Base-by-base conservation (phyloP, 2,888 invertebrate species). In the Dynastes maya region DNA sequence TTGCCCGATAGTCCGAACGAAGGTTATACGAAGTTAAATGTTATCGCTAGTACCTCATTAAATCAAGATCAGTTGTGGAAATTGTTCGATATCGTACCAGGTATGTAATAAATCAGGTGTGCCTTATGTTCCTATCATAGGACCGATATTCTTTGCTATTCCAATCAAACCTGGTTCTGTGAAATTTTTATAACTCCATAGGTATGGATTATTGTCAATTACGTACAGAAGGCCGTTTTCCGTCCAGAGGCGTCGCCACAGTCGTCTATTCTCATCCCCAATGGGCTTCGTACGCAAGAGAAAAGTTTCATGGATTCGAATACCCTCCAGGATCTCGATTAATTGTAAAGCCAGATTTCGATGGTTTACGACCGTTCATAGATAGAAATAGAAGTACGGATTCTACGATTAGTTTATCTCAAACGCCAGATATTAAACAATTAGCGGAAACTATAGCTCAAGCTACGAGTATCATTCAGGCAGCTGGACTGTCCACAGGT, bases 251-350 rank as follows among this genome's bases (percentile, higher is more conserved):
- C 72, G 87, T 92, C 11, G 94, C 93, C 0, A 91, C 92, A 79
- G 94, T 94, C 8, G 92, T 94, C 6, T 96, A 95, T 86, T 92
- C 92, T 80, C 93, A 92, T 84, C 90, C 93, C 0, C 93, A 94
- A 84, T 92, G 93, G 83, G 94, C 94, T 29, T 93, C 92, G 0
- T 95, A 95, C 89, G 95, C 95, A 67, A 92, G 94, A 83, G 95
- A 96, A 82, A 97, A 97, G 88, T 90, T 98, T 64, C 95, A 97
- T 87, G 95, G 95, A 2, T 95, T 98, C 88, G 97, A 98, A 88
- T 98, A 97, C 89, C 97, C 98, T 0, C 95, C 96, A 29, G 97
- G 97, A 22, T 93, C 94, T 85, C 91, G 94, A 80, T 90, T 97
- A 82, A 95, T 95, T 85, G 94, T 96, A 0, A 93, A 93, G 85